phyloP scores from a whole-genome alignment of 2,888 invertebrate species.

The Spodoptera exigua region DNA sequence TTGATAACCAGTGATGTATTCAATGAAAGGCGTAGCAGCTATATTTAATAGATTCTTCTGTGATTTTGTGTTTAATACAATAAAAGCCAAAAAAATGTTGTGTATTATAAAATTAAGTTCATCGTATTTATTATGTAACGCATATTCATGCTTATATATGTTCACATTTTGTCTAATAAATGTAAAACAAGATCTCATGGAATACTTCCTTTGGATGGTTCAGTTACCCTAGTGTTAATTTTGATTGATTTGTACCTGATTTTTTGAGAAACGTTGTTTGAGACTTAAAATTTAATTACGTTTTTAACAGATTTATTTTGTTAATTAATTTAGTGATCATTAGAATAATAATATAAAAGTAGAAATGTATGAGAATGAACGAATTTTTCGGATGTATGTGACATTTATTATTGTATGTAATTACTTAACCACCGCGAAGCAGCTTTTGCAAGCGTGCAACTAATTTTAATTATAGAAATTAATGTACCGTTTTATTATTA shows the following conservation, averaged over 20 bases:
- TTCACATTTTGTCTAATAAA: conserved; percentile 61
- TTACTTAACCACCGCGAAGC: conserved; percentile 84
- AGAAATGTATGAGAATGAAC: conserved; percentile 80
- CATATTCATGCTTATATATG: conserved; percentile 64
- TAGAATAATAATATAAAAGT: conserved; percentile 69
- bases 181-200: conserved; percentile 82
- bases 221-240: conserved; percentile 88
- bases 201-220: conserved; percentile 81
- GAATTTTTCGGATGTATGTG: conserved; percentile 76
- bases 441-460: conserved; percentile 85
- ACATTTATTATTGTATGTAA: conserved; percentile 72
- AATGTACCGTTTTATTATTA: conserved; percentile 73
- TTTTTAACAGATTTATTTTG: conserved; percentile 83
- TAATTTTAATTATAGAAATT: conserved; percentile 76
- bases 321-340: conserved; percentile 74
- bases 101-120: conserved; percentile 72
- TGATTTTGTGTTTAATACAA: conserved; percentile 83
- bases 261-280: conserved; percentile 80
- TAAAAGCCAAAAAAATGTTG: conserved; percentile 84
- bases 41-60: conserved; percentile 73
- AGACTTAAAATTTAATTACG: conserved; percentile 80
- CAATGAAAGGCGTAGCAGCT: conserved; percentile 63
- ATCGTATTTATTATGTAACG: conserved; percentile 68
- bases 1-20: conserved; percentile 57
- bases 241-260: conserved; percentile 88